Conservation (phyloP, 2,888 invertebrate species). For the Tethea ocularis region DNA sequence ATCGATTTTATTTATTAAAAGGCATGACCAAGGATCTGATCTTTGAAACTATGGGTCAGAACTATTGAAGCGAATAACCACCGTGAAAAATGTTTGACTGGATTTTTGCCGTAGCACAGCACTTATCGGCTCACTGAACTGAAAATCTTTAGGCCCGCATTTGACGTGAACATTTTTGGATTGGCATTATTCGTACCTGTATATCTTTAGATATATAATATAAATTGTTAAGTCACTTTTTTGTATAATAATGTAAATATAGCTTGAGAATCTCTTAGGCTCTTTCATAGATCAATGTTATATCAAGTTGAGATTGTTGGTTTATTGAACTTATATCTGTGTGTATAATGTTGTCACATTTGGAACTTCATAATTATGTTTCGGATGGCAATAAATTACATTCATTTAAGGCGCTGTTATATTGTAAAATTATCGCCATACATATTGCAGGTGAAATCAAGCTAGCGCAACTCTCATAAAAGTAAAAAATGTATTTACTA, state of each 20-base stretch:
- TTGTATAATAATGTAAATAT: neutral
- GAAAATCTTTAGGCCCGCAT: constrained; percentile 33
- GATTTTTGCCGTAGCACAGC: constrained; percentile 39
- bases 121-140: constrained; percentile 35
- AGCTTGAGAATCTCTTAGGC: no score
- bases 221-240: neutral
- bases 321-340: no score
- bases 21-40: neutral
- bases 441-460: no score
- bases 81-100: constrained; percentile 47
- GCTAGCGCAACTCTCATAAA: no score
- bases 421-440: no score
- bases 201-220: neutral
- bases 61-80: constrained; percentile 26
- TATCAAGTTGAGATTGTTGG: no score
- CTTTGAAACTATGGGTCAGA: neutral
- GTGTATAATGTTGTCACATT: no score
- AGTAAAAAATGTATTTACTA: no score
- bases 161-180: constrained; percentile 14
- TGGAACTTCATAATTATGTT: no score
- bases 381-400: no score
- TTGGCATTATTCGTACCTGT: neutral
- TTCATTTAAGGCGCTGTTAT: no score
- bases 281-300: no score
- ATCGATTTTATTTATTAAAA: neutral